Base-by-base conservation (phyloP, 53 echinoderm and acorn worm genomes). In the Luidia sarsii region DNA sequence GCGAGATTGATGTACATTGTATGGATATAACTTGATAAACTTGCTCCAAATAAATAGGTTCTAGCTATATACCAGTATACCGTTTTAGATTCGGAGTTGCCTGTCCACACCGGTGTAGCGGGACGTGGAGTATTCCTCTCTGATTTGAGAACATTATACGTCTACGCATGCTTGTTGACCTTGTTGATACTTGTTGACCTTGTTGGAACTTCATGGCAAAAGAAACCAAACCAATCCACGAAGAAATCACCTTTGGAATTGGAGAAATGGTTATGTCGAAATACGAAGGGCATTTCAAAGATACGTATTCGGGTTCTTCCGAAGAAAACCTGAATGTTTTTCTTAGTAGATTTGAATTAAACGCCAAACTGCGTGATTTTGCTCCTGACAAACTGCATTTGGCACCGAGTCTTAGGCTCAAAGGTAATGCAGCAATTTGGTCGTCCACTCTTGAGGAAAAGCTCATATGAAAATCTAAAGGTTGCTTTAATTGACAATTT, bases 371-470 rank as follows among this genome's bases (percentile, higher is more conserved):
- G 20, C 51, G 53, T 52, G 71, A 70, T 33, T 70, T 70, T 22
- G 53, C 52, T 34, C 48, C 71, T 20, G 37, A 70, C 36, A 70
- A 70, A 70, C 7, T 70, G 52, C 53, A 70, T 33, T 52, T 70
- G 53, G 71, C 71, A 50, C 25, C 52, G 35, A 70, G 71, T 36
- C 52, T 70, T 33, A 70, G 71, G 34, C 35, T 70, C 3, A 52
- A 50, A 70, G 71, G 71, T 2, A 70, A 70, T 52, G 71, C 71
- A 20, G 71, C 71, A 3, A 70, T 70, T 34, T 70, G 71, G 71
- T 34, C 52, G 33, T 70, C 18, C 8, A 70, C 71, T 27, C 33
- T 70, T 52, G 71, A 52, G 15, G 71, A 70, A 50, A 35, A 27
- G 34, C 34, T 34, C 64, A 24, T 21, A 69, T 50, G 69, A 30